Percentiles rank a stretch among this genome's conserved stretches.
Evolutionary conservation across 2,888 invertebrate genomes (phyloP).

Genomic region (Cataglyphis altisquamis): DNA sequence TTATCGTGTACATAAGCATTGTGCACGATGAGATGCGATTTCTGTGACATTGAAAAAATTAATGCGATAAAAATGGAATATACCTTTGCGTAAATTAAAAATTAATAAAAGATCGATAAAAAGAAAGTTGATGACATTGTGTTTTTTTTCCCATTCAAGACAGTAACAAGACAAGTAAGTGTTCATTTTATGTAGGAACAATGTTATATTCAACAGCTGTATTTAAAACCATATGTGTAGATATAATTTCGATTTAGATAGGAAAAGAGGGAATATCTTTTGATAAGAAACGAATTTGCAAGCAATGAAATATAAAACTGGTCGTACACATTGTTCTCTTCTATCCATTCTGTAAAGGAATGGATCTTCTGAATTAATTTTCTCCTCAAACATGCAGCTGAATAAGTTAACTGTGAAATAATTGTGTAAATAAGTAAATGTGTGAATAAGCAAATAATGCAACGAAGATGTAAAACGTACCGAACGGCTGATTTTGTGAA

Average conservation of each 20-base stretch:
- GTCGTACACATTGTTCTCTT: background rate
- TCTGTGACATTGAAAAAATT: background rate
- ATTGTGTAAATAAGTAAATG: too few species aligned
- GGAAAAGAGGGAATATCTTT: background rate
- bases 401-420: background rate
- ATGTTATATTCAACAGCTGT: background rate
- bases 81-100: background rate
- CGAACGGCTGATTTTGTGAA: slow-evolving; percentile 76
- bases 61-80: background rate
- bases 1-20: background rate
- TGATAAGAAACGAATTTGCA: background rate
- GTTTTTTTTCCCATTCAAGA: background rate
- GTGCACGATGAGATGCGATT: background rate
- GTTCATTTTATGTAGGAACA: background rate
- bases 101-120: slow-evolving; percentile 5
- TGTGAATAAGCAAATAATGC: slow-evolving; percentile 33
- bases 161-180: background rate
- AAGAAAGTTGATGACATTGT: background rate
- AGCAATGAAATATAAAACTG: background rate
- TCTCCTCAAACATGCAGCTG: background rate
- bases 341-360: background rate
- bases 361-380: slow-evolving; percentile 8
- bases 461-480: slow-evolving; percentile 67
- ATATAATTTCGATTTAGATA: background rate
- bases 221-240: background rate